Percentiles rank a stretch among this genome's conserved stretches.
These are phyloP conservation scores for Yponomeuta evonymella DNA, from an alignment of 2,888 invertebrate species.

Conservation along the genomic window DNA sequence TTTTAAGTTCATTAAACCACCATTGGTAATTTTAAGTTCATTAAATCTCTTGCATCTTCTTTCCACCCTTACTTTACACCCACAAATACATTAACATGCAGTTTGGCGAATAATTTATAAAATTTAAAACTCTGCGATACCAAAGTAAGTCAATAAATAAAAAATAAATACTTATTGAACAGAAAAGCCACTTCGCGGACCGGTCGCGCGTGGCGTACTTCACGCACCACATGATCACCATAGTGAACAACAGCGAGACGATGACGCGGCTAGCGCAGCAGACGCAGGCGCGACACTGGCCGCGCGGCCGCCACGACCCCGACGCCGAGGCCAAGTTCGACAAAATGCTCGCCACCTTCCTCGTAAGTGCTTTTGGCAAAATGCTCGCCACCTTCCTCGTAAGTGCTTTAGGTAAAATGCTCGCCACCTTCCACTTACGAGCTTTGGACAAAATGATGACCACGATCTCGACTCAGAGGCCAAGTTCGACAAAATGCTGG, in stretches of 20 bases:
- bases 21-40: too few species aligned
- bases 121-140: too few species aligned
- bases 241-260: slow-evolving; percentile 95
- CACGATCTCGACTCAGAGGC: not conserved
- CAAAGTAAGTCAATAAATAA: too few species aligned
- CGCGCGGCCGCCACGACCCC: slow-evolving; percentile 76
- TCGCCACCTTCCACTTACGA: slow-evolving; percentile 80
- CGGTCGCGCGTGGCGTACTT: slow-evolving; percentile 91
- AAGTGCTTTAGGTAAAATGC: slow-evolving; percentile 57
- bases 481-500: too few species aligned
- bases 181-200: slow-evolving; percentile 92
- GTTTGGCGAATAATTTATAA: too few species aligned
- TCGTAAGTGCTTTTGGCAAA: slow-evolving; percentile 46
- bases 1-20: too few species aligned
- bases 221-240: slow-evolving; percentile 96
- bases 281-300: slow-evolving; percentile 88
- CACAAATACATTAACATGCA: too few species aligned
- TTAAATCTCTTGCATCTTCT: too few species aligned
- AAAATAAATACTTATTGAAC: slow-evolving; percentile 12
- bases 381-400: not conserved
- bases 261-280: slow-evolving; percentile 92
- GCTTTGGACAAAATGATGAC: slow-evolving; percentile 23
- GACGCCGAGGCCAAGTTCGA: slow-evolving; percentile 76
- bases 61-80: too few species aligned
- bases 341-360: slow-evolving; percentile 81